phyloP scores from a whole-genome alignment of 1,140 invertebrate genomes.

The Trypoxylus dichotomus region DNA sequence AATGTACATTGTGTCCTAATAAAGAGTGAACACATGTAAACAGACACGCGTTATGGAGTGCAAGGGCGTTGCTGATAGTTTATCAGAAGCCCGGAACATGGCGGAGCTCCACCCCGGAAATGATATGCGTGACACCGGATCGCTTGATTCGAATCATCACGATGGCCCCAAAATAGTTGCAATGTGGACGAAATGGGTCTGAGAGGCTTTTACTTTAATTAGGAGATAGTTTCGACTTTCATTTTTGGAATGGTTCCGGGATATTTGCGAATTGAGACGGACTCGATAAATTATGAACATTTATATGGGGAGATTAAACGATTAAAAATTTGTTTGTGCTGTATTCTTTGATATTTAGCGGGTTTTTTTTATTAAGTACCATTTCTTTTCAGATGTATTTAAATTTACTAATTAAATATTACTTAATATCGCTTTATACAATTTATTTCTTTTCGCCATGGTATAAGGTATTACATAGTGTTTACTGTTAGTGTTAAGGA shows the following conservation, averaged over 20 bases:
- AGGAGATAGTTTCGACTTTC: background rate
- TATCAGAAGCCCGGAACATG: conserved; percentile 32
- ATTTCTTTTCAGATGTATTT: too few relatives aligned
- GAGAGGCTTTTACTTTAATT: background rate
- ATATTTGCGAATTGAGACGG: background rate
- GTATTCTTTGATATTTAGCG: too few relatives aligned
- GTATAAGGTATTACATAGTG: too few relatives aligned
- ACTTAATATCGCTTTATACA: too few relatives aligned
- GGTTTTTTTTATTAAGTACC: too few relatives aligned
- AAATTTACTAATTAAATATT: too few relatives aligned
- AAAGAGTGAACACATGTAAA: conserved; percentile 24
- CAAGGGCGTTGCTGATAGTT: conserved; percentile 33
- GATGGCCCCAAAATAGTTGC: background rate
- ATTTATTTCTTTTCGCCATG: too few relatives aligned
- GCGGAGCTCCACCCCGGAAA: conserved; percentile 34
- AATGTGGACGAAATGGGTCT: background rate
- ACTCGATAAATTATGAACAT: too few relatives aligned
- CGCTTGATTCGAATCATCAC: background rate
- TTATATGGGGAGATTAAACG: too few relatives aligned
- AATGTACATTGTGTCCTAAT: conserved; percentile 12
- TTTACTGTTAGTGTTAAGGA: too few relatives aligned
- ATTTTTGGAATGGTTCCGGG: background rate
- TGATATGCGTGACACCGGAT: conserved; percentile 30
- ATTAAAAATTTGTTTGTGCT: too few relatives aligned
- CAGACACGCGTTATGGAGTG: conserved; percentile 26